Evolutionary conservation across 2,888 invertebrate species (phyloP), one percentile per base, ranked within the genome.

Genomic region (Harmothoe impar): DNA sequence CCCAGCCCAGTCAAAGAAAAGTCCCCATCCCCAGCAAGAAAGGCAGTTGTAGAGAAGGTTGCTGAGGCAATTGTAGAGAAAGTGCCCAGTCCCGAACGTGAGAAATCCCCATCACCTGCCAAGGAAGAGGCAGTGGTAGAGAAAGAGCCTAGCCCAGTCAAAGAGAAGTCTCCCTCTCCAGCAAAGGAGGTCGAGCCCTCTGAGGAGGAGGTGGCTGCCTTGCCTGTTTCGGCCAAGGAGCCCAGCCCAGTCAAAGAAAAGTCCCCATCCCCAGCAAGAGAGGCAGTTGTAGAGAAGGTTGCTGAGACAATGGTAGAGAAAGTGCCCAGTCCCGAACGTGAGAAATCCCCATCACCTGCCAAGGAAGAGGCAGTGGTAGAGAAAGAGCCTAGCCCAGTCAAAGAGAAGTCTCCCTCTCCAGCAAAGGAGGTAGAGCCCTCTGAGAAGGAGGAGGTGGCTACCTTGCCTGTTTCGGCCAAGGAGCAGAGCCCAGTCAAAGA

Each of bases 1-100:
- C 68, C 68, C 12, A 68, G 68, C n/a, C 68, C 68, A 68, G n/a
- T 68, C 68, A 68, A 68, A 68, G 68, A 68, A 68, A 68, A 68
- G 68, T 68, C 68, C 68, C 68, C 68, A n/a, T 68, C 68, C 12
- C 68, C 68, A 68, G 68, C n/a, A 5, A 5, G 68, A 7, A n/a
- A 68, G 68, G 68, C 12, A 68, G 68, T 68, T 17, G 68, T 68
- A 17, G 68, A n/a, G 68, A 68, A 68, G n/a, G 68, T 68, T 68
- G 15, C 5, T 12, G 68, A 68, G n/a, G 68, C 68, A 23, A n/a
- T n/a, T 23, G 15, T 68, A 68, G 20, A 68, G 20, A 68, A 68
- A n/a, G 68, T 68, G 68, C 68, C 68, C 68, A 68, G 15, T 68
- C 68, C 68, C 12, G 68, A 68, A 68, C 68, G 68, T 68, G 68